Evolutionary conservation across 2,797 vertebrate genomes (phyloP).

Genomic region (Heteromormyrus szaboi): DNA sequence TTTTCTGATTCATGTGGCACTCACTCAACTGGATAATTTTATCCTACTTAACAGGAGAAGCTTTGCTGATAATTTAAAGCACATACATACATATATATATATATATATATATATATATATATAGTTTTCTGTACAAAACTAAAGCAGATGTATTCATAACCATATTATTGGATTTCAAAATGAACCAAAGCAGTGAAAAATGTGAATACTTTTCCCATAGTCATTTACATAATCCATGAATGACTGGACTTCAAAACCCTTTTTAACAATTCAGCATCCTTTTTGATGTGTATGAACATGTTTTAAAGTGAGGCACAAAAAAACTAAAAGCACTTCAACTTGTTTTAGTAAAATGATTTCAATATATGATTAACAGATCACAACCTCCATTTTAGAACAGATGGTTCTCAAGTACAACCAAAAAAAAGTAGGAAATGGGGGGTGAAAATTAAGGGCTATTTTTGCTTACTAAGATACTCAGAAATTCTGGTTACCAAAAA

Average conservation of each 20-base stretch:
- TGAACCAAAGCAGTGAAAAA: neutral
- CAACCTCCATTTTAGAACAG: conserved; percentile 50
- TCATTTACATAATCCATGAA: conserved; percentile 41
- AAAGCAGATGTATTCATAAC: neutral
- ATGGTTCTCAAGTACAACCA: conserved; percentile 45
- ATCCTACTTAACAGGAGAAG: conserved; percentile 19
- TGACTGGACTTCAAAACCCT: conserved; percentile 36
- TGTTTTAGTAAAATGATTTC: conserved; percentile 37
- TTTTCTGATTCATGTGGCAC: conserved; percentile 50
- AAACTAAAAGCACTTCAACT: conserved; percentile 31
- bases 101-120: too few species aligned
- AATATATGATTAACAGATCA: conserved; percentile 33
- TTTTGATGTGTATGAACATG: conserved; percentile 33
- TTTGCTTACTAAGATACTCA: conserved; percentile 22
- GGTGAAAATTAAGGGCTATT: conserved; percentile 35
- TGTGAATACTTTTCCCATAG: conserved; percentile 7
- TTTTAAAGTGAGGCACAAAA: conserved; percentile 12
- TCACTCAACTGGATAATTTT: conserved; percentile 38
- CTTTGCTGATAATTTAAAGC: neutral
- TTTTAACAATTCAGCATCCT: conserved; percentile 28
- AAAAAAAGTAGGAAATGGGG: conserved; percentile 30
- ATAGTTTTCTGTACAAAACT: neutral
- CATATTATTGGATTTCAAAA: neutral
- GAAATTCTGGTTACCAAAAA: conserved; percentile 13
- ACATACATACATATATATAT: too few species aligned